Base-by-base conservation (phyloP, 1,140 invertebrate genomes). In the Trinorchestia longiramus region DNA sequence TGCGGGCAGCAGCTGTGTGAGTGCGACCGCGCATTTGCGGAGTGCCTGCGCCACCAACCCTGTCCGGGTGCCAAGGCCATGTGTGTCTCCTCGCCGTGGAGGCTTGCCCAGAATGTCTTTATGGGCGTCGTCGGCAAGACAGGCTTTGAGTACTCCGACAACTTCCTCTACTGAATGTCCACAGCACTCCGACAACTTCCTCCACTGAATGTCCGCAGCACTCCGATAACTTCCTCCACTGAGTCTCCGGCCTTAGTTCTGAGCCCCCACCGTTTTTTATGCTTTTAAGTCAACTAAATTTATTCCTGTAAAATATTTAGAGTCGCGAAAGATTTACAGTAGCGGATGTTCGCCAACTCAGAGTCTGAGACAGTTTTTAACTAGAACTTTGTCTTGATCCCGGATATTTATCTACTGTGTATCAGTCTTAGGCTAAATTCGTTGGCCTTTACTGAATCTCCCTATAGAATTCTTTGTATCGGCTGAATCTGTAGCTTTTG, bases 1-100 rank as follows among this genome's bases (percentile, higher is more conserved):
- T 99, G 99, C 97, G 98, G 98, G 0, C 98, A 98, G 45, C 98
- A 98, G 43, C 97, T 99, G 1, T 99, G 99, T 97, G 98, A 99
- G 97, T 99, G 99, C 97, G 99, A 99, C 97, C 97, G 98, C 95
- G 97, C 98, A 53, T 98, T 99, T 96, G 98, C 98, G 0, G 98
- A 98, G 97, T 99, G 99, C 97, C 97, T 99, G 0, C 97, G 98
- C 95, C 97, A 98, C 95, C 99, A 98, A 97, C 98, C 98, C 0
- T 99, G 99, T 97, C 99, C 99, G 0, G 97, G 97, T 8, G 97
- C 97, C 95, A 98, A 98, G 97, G 98, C 97, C 95, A 95, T 97
- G n/a, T 97, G 97, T 95, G 96, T 96, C 95, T 96, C 95, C 19
- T 97, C 96, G 0, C 96, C 96, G 17, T 96, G 96, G 96, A 96